A percentile compares a stretch with the other conserved stretches of the same genome.
Conservation (phyloP, 2,888 invertebrate genomes). For the Lamellibrachia satsuma region DNA sequence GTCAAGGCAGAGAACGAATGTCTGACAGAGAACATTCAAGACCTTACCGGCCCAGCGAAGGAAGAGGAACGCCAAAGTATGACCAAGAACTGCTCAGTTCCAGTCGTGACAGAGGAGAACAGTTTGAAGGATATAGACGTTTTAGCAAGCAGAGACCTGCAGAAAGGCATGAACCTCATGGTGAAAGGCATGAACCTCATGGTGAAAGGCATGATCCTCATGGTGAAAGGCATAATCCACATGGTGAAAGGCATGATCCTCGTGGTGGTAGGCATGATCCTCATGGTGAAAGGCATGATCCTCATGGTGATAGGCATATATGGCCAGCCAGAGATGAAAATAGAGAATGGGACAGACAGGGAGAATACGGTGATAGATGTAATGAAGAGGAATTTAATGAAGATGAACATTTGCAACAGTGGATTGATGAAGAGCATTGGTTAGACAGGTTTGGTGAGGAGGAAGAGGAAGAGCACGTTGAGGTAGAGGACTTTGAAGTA, state of each 20-base stretch:
- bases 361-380: conserved; percentile 8
- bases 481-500: neutral
- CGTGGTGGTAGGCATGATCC: neutral
- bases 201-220: neutral
- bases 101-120: conserved; percentile 22
- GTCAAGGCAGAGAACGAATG: conserved; percentile 13
- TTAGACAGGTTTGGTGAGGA: conserved; percentile 22
- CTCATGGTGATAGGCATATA: neutral
- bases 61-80: neutral
- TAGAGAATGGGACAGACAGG: conserved; percentile 20
- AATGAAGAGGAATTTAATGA: conserved; percentile 20
- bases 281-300: conserved; percentile 19
- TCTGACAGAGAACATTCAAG: neutral
- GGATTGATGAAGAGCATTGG: conserved; percentile 22
- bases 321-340: conserved; percentile 17
- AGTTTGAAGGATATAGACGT: neutral
- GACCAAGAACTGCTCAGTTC: conserved; percentile 23
- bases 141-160: neutral
- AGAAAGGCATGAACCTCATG: conserved; percentile 23
- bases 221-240: neutral
- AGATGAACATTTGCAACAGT: conserved; percentile 13
- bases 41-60: neutral
- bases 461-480: neutral
- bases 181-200: neutral
- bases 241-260: conserved; percentile 14